Base-by-base conservation (phyloP, 2,113 vertebrate genomes). In the Serinus canaria region DNA sequence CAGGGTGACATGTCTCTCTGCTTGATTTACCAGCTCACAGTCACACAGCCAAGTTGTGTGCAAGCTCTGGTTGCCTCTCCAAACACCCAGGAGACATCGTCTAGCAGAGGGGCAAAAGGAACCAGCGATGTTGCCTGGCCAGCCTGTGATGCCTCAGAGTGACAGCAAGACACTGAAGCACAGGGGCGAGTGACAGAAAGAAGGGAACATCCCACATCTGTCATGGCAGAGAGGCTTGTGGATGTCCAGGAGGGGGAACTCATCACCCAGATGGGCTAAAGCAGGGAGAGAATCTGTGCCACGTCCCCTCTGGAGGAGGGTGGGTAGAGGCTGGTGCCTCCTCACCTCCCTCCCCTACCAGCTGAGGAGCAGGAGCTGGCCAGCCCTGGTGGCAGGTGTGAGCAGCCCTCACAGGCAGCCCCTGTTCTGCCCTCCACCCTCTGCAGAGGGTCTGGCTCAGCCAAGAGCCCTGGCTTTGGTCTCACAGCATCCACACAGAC, bases 171-270 rank as follows among this genome's bases (percentile, higher is more conserved):
- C 37, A 14, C 67, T 33, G 35, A 52, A 60, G n/a, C 31, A 30
- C 76, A 33, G 28, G 60, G 28, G 8, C 0, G 0, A 85, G 70
- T 16, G 62, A 56, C 62, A 80, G 92, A 39, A 17, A 62, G 72
- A 30, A 49, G 58, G 78, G 73, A 62, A 27, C 4, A 0, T 55
- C 80, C 53, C 35, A 25, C 6, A 1, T 25, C 79, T 76, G 35
- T 4, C 3, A 21, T 11, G 55, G 69, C 2, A 0, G 63, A 55
- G 64, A 2, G 1, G 58, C 75, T 66, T 7, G 1, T 3, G 14
- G 10, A 2, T 47, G 44, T 55, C 63, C 3, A 2, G 64, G 64
- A 59, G 64, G 43, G 23, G 1, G 7, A 90, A 20, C 28, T 46
- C 62, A 10, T 68, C 49, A 27, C 37, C 20, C 44, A 49, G 35